Percentiles rank a stretch among this genome's conserved stretches.
These are phyloP conservation scores for Rhimphoctona megacephalus DNA, from an alignment of 2,888 invertebrate species.

Conservation along the genomic window DNA sequence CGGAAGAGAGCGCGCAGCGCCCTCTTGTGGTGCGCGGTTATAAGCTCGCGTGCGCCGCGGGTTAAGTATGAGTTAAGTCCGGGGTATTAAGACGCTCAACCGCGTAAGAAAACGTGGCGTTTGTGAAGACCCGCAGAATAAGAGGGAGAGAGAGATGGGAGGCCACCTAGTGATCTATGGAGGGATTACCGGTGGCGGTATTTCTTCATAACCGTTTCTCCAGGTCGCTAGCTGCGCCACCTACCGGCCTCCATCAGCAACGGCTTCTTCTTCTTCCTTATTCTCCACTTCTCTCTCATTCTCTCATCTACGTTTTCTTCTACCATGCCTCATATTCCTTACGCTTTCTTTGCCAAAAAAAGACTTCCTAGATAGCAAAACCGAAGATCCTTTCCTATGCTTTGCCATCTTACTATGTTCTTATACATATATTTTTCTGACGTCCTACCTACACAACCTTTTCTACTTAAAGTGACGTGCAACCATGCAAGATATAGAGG, in stretches of 20 bases:
- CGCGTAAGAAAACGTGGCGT: conserved; percentile 69
- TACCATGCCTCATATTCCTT: conserved; percentile 16
- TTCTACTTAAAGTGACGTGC: background rate
- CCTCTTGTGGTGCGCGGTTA: conserved; percentile 61
- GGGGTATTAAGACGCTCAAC: conserved; percentile 79
- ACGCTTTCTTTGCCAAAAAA: conserved; percentile 28
- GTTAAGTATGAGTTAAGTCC: conserved; percentile 83
- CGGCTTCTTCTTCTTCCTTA: conserved; percentile 56
- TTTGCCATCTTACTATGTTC: background rate
- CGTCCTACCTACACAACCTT: background rate
- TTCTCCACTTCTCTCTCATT: conserved; percentile 45
- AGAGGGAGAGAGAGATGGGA: conserved; percentile 49
- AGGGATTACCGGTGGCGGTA: conserved; percentile 84
- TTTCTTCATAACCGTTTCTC: conserved; percentile 85
- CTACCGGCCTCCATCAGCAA: conserved; percentile 55
- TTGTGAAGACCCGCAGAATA: conserved; percentile 48
- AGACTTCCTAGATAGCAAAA: conserved; percentile 4
- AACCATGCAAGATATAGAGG: background rate
- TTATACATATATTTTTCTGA: conserved; percentile 20
- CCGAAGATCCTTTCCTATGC: conserved; percentile 24
- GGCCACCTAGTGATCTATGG: conserved; percentile 82
- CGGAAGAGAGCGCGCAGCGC: conserved; percentile 55
- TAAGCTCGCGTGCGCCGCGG: conserved; percentile 72
- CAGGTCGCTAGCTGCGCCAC: conserved; percentile 71
- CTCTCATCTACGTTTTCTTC: conserved; percentile 54